Conservation (phyloP, 2,888 invertebrate species). For the Phaedon cochleariae region DNA sequence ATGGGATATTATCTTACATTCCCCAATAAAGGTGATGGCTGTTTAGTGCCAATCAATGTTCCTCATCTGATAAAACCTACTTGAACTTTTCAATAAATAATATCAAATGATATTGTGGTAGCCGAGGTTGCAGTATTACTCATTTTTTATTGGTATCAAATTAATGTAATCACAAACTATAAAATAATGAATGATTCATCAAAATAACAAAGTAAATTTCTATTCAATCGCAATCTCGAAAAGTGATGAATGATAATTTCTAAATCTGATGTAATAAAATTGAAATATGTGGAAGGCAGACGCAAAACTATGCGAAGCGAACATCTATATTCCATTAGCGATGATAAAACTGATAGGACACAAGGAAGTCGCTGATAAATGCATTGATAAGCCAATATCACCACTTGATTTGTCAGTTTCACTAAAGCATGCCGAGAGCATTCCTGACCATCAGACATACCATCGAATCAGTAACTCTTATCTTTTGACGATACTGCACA, state of each 20-base stretch:
- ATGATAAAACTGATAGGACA: constrained; percentile 1
- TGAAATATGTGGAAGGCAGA: not conserved
- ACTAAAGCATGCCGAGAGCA: constrained; percentile 7
- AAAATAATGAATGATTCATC: too few relatives aligned
- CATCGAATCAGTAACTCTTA: constrained; percentile 11
- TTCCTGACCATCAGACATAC: constrained; percentile 9
- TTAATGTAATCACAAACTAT: too few relatives aligned
- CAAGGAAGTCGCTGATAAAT: constrained; percentile 2
- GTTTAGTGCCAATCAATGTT: too few relatives aligned
- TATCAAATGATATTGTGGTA: too few relatives aligned
- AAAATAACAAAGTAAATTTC: too few relatives aligned
- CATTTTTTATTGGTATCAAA: too few relatives aligned
- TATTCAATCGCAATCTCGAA: too few relatives aligned
- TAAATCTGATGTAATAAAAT: not conserved
- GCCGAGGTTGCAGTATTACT: too few relatives aligned
- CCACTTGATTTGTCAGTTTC: not conserved
- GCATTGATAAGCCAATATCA: constrained; percentile 1
- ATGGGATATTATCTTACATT: too few relatives aligned
- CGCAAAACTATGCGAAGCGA: not conserved
- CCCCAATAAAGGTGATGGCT: too few relatives aligned
- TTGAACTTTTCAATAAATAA: too few relatives aligned
- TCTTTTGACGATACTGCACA: constrained; percentile 5
- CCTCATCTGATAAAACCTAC: too few relatives aligned
- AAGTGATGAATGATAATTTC: not conserved
- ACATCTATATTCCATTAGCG: constrained; percentile 2